These are phyloP conservation scores for Xanthia togata DNA, from an alignment of 2,888 invertebrate genomes.

Conservation along the genomic window DNA sequence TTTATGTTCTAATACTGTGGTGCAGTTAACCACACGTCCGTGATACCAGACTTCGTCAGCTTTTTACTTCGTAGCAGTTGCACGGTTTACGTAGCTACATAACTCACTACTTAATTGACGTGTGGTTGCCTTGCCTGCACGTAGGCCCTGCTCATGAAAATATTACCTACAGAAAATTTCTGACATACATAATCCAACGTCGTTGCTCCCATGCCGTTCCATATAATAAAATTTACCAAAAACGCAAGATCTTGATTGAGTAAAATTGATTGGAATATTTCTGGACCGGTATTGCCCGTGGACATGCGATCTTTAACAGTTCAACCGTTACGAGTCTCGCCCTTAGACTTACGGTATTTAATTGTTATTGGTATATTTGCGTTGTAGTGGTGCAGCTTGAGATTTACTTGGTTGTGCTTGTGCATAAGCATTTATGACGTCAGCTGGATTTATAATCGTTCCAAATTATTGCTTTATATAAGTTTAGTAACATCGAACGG, in stretches of 20 bases:
- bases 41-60: not conserved
- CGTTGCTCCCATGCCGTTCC: constrained; percentile 62
- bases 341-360: constrained; percentile 80
- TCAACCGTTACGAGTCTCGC: constrained; percentile 79
- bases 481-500: too few relatives aligned
- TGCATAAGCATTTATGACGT: not conserved
- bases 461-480: too few relatives aligned
- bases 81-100: too few relatives aligned
- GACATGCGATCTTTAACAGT: constrained; percentile 80
- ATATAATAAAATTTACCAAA: constrained; percentile 66
- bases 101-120: not conserved
- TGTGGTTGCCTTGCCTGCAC: not conserved
- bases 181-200: constrained; percentile 64
- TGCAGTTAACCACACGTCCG: not conserved
- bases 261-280: constrained; percentile 66
- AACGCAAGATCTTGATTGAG: constrained; percentile 69
- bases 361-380: constrained; percentile 69
- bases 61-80: not conserved
- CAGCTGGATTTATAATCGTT: too few relatives aligned
- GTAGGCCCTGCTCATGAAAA: not conserved
- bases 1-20: not conserved
- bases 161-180: constrained; percentile 41
- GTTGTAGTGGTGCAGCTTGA: not conserved
- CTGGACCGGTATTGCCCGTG: constrained; percentile 72
- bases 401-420: not conserved